phyloP scores from a whole-genome alignment of 2,797 vertebrate genomes.

The Eulemur mongoz region DNA sequence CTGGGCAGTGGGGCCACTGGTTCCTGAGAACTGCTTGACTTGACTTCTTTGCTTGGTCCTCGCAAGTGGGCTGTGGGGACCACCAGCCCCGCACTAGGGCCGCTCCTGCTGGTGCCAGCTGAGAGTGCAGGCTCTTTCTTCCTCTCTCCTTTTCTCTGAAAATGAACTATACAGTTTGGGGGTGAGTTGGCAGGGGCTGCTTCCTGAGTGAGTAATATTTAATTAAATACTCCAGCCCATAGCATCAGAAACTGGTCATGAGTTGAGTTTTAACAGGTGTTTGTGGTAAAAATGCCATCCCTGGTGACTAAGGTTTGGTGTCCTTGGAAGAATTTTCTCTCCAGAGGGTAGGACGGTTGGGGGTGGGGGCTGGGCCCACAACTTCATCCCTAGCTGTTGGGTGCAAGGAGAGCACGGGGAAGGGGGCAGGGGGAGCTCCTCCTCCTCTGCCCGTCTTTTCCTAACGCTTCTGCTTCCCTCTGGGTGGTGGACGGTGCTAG shows the following conservation, averaged over 20 bases:
- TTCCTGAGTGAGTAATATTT: constrained; percentile 81
- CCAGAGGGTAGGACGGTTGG: background rate
- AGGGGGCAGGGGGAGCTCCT: background rate
- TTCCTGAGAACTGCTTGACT: background rate
- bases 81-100: too few relatives aligned
- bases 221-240: constrained; percentile 70
- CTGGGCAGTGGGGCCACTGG: background rate
- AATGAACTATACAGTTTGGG: constrained; percentile 35
- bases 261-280: constrained; percentile 79
- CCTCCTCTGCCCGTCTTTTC: background rate
- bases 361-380: background rate
- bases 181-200: constrained; percentile 74
- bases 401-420: background rate
- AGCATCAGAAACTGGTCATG: constrained; percentile 72
- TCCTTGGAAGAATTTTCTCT: constrained; percentile 26
- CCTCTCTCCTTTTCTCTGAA: constrained; percentile 39
- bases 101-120: background rate
- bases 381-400: background rate
- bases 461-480: background rate
- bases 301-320: constrained; percentile 46
- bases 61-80: background rate
- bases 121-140: background rate
- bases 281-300: constrained; percentile 41
- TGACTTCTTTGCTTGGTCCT: background rate
- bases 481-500: background rate